Evolutionary conservation across 1,140 invertebrate genomes (phyloP), one percentile per base, ranked within the genome.

Genomic region (Lysiphlebus fabarum): DNA sequence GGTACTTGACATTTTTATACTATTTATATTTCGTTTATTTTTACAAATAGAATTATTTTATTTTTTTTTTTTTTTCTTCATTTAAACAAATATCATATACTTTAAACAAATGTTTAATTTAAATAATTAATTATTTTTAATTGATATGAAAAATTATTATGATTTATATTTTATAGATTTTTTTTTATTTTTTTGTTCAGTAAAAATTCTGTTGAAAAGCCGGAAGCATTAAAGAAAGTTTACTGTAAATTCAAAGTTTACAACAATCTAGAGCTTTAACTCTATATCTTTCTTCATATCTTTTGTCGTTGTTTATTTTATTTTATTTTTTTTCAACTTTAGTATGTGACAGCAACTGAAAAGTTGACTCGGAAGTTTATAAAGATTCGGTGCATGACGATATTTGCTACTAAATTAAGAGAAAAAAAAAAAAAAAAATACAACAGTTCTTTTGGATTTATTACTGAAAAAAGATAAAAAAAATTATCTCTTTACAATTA

Each of bases 161-260:
- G 17, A 26, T 11, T 41, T 5, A 10, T 17, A 7, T 40, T 41
- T 53, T 12, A 53, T 7, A 41, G n/a, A n/a, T n/a, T 41, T 40
- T 26, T 53, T 11, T 26, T 12, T 51, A 51, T 58, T 58, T 58
- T 58, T 36, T 47, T 58, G 56, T 58, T 58, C 51, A 58, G 42
- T 47, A 12, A 33, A 37, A 50, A 51, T 38, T 48, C 38, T 49
- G 40, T 50, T 47, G 14, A 33, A 47, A 45, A 51, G 48, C 26
- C 56, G 56, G 56, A 58, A 58, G 56, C 44, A 40, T 58, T 58
- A n/a, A 40, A 41, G 41, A 40, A 49, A 12, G 26, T 33, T 50
- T 17, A 33, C 42, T 40, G 1, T 7, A 5, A 40, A 40, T 8
- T 8, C 38, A 40, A 11, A 40, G 34, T 33, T 9, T 1, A 33